Base-by-base conservation (phyloP, 2,888 invertebrate species). In the Nycteola revayana region DNA sequence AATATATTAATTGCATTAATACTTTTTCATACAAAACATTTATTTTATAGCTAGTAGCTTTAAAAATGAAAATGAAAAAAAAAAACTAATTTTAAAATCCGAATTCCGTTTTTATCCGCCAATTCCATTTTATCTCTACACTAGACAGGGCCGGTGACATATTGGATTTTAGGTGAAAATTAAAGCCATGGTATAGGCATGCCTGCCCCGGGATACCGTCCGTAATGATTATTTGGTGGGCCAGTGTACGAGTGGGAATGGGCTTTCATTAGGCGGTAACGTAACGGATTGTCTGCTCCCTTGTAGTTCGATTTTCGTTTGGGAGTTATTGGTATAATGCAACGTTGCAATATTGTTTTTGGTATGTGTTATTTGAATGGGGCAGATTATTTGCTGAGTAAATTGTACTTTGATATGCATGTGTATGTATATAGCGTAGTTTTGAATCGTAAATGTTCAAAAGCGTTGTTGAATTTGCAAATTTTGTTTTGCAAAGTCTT, bases 81-180 rank as follows among this genome's bases (percentile, higher is more conserved):
- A 14, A 22, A 27, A 5, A 9, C 5, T 4, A 23, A 17, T 27
- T 27, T 33, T 23, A 33, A 9, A 14, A 21, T 10, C 23, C 9
- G 11, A 27, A 28, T 7, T 22, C 8, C 20, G 6, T 9, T 21
- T 7, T 7, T 20, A 11, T 32, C 8, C 11, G 10, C 4, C 18
- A 14, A 14, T 32, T 23, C 31, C 41, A 11, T 25, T n/a, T 9
- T n/a, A 9, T 25, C 28, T 36, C 53, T 47, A 1, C 55, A 28
- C 41, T 57, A 38, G 10, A 20, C 40, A 41, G 34, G 28, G 9
- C 23, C 35, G 42, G 49, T 62, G 57, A 60, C 57, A 60, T 62
- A 66, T 62, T 64, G 50, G 55, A 59, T 64, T 64, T 52, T 53
- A 49, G 48, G 33, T 52, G 42, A 44, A 54, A 53, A 60, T 55